Evolutionary conservation across 1,140 invertebrate genomes (phyloP), one percentile per base, ranked within the genome.

Genomic region (Megalopta genalis): DNA sequence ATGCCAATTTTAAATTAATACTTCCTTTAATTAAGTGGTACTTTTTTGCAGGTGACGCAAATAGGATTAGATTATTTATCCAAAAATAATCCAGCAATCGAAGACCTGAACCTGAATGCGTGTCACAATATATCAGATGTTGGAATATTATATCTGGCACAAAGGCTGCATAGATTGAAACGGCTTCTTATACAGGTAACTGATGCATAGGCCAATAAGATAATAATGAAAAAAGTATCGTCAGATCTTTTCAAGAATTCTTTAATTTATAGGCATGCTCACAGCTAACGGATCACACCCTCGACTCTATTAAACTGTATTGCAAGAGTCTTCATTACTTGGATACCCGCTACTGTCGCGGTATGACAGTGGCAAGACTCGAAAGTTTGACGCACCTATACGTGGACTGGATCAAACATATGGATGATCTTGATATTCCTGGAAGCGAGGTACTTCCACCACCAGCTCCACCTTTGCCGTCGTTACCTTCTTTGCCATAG

Each of bases 91-190:
- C 95, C 94, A 21, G 95, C 95, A 69, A 93, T 97, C 67, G 95
- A 96, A 88, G 93, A 94, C 76, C 90, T 97, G 1, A 94, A 95
- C 88, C 89, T 97, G 12, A 94, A 92, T 63, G 93, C 95, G 79
- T 96, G 96, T 90, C 93, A 94, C 89, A 95, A 95, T 84, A 93
- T 95, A 60, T 95, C 95, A 82, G 96, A 97, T 90, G 93, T 94
- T 80, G 94, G 94, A 59, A 93, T 96, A 27, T 90, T 93, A 74
- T 92, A 93, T 74, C 89, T 96, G 39, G 93, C 94, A 1, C 93
- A 92, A 71, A 93, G 93, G 63, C 89, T 96, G 21, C 91, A 91
- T 9, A 93, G 96, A 83, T 88, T 97, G 16, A 94, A 94, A 63
- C 91, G 93, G 74, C 90, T 96, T 32, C 93, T 96, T 89, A 90